Evolutionary conservation across 35 echinoderm and acorn worm species (phyloP), one percentile per base, ranked within the genome.

Genomic region (Strongylocentrotus purpuratus): DNA sequence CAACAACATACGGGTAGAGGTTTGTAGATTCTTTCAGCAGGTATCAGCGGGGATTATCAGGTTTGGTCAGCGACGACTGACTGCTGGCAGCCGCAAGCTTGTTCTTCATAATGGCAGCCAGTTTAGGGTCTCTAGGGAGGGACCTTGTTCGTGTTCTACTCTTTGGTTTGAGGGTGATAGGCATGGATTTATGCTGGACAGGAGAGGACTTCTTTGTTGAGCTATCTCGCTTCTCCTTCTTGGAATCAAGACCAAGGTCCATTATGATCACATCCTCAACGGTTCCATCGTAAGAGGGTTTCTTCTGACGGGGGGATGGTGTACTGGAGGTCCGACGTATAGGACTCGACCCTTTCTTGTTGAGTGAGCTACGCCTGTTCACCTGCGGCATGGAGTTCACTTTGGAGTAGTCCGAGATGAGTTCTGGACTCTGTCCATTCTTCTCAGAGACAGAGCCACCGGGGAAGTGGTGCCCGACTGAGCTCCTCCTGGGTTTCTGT

Each of bases 181-280:
- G 97, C 96, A 98, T 96, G 88, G 97, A 98, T 61, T 96, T 97
- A 92, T 95, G 96, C 61, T 95, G 95, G 59, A 96, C 90, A 32
- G 97, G 96, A 85, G 96, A 86, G 61, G 48, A 94, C 88, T 96
- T 98, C 20, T 91, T 55, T 2, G 86, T 55, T 2, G 86, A 52
- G 41, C 78, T 95, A 41, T 92, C 89, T 87, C 48, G 94, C 22
- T 91, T 31, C 86, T 48, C 13, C 33, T 10, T 33, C 32, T 61
- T 78, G 17, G 95, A 87, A 33, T 87, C 86, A 13, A 97, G 88
- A 47, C 94, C 95, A 55, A 97, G 88, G 45, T 90, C 93, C 4
- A 87, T 45, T 7, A 92, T 91, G 31, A 65, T 55, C 20, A 58
- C 91, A 93, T 93, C 87, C 32, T 86, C 61, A 0, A 90, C 85